These are phyloP conservation scores for Acanthornis magna DNA, from an alignment of 2,797 vertebrate species.

Conservation along the genomic window DNA sequence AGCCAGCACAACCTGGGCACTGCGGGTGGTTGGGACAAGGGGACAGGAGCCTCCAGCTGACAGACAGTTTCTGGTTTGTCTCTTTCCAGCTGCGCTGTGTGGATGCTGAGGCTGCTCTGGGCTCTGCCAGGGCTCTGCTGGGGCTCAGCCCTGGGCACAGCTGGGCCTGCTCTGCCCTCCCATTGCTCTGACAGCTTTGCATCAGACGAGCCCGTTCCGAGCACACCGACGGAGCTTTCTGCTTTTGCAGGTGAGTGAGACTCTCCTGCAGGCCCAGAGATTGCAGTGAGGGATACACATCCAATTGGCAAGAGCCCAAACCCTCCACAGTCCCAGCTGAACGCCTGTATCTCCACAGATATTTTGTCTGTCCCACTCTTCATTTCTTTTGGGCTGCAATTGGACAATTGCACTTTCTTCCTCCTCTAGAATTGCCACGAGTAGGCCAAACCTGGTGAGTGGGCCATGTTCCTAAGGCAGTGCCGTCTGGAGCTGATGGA, in stretches of 20 bases:
- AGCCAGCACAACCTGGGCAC: too few species aligned
- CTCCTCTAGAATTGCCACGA: conserved; percentile 18
- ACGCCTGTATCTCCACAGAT: background rate
- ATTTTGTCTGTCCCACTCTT: background rate
- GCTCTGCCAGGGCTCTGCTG: background rate
- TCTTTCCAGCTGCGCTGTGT: background rate
- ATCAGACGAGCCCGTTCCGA: background rate
- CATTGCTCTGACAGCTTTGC: background rate
- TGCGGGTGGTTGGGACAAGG: too few species aligned
- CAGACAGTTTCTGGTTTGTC: background rate
- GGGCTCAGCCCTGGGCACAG: background rate
- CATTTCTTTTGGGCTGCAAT: background rate
- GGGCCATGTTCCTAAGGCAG: conserved; percentile 40
- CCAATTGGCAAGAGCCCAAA: conserved; percentile 34
- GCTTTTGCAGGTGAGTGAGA: too few species aligned
- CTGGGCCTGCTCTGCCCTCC: background rate
- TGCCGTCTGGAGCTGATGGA: conserved; percentile 2
- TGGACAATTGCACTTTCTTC: conserved; percentile 15
- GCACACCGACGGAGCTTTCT: background rate
- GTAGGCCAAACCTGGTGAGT: conserved; percentile 27
- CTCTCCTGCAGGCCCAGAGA: conserved; percentile 43
- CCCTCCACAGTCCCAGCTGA: conserved; percentile 9
- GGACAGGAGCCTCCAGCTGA: too few species aligned
- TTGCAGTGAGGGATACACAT: conserved; percentile 57
- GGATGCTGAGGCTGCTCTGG: background rate